Conservation (phyloP, 2,888 invertebrate genomes). For the Drosophila tanythrix region DNA sequence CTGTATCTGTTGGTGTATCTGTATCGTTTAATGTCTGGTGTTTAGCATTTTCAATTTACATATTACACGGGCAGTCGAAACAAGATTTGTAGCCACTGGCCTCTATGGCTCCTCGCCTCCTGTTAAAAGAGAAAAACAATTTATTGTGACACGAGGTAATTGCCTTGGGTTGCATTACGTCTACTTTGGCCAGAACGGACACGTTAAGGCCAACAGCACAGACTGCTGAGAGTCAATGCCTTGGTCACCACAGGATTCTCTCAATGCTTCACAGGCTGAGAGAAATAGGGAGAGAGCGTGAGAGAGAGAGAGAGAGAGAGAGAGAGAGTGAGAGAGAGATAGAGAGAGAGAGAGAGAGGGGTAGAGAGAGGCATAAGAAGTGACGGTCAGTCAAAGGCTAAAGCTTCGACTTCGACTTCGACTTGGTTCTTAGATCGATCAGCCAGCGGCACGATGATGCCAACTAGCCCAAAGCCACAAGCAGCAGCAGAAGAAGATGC, state of each 20-base stretch:
- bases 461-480: conserved; percentile 27
- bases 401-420: conserved; percentile 8
- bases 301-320: background rate
- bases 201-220: conserved; percentile 45
- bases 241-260: conserved; percentile 30
- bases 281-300: background rate
- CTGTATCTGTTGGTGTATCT: conserved; percentile 27
- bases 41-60: conserved; percentile 81
- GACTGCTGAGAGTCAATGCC: conserved; percentile 28
- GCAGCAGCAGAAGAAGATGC: background rate
- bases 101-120: conserved; percentile 23
- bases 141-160: conserved; percentile 79
- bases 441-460: conserved; percentile 40
- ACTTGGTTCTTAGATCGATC: conserved; percentile 47
- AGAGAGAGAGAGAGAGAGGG: background rate
- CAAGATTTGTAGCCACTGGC: conserved; percentile 74
- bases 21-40: conserved; percentile 78
- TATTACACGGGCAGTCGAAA: conserved; percentile 79
- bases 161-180: conserved; percentile 62
- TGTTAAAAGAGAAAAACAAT: conserved; percentile 64
- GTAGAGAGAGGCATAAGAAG: conserved; percentile 6
- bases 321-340: conserved; percentile 2
- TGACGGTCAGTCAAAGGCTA: conserved; percentile 59
- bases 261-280: conserved; percentile 16
- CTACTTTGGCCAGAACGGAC: conserved; percentile 59